Evolutionary conservation across 1,140 invertebrate genomes (phyloP), one percentile per base, ranked within the genome.

Genomic region (Formica selysi): DNA sequence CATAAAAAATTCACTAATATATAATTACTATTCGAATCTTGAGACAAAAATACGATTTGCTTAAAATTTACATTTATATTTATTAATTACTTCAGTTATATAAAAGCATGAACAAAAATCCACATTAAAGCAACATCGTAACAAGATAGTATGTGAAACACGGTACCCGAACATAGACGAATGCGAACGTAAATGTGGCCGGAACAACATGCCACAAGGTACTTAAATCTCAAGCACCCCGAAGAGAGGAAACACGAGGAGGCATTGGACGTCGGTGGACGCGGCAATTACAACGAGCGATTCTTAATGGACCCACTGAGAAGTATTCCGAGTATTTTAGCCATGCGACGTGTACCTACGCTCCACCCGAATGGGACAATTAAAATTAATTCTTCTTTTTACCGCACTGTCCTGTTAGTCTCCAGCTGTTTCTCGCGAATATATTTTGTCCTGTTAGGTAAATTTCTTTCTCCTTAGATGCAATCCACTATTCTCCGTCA

Each of bases 321-420:
- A 93, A 93, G 92, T 93, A 93, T 94, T 91, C 92, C 91, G 87
- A 85, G 85, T 88, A 92, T 93, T 92, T 93, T 90, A 91, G 88
- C 89, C 87, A 89, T 85, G 90, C 91, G 89, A 89, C 73, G 76
- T 89, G 88, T 89, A 92, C 89, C 90, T 91, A 90, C 74, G 86
- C 81, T 76, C 81, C 80, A 78, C 84, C 54, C 83, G 79, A 87
- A 89, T 87, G 80, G 86, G 78, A 92, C 94, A 92, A 94, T 94
- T 94, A 94, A 94, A 93, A 93, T 94, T 94, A 94, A 93, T 93
- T 92, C 90, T 90, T 84, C 88, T 89, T 89, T 87, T 92, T 92
- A 84, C 88, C 57, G 68, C 64, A 11, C 61, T 67, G 4, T 78
- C 70, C 73, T 78, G 89, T 65, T 85, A 61, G 87, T 79, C 86